Evolutionary conservation across 2,888 invertebrate species (phyloP), one percentile per base, ranked within the genome.

Genomic region (Sphaeridia pumilis): DNA sequence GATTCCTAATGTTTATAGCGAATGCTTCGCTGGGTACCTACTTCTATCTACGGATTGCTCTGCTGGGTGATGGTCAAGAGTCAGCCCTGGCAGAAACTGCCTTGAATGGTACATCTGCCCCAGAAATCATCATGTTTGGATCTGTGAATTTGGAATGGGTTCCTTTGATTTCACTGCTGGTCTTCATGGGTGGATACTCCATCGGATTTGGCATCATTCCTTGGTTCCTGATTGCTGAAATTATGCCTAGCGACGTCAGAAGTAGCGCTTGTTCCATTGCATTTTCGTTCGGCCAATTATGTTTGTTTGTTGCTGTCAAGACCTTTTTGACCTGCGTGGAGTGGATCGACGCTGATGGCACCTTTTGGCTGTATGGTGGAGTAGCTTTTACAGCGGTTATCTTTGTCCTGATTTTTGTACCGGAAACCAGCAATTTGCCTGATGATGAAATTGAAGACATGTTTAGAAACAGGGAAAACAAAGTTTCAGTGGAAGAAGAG

Each of bases 121-220:
- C 31, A 7, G 38, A 28, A 7, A 44, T 21, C 20, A 46, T 54
- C 2, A 41, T 31, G 24, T 21, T 50, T 22, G 38, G 49, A 2
- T 20, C 20, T 20, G 24, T 50, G 38, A 58, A 58, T 36, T 47
- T 64, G 2, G 65, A 63, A 49, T 65, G 61, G 61, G 53, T 65
- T 1, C 63, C 65, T 2, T 44, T 65, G 27, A 53, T 54, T 2
- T 61, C 60, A 28, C 54, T 65, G 2, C 49, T 63, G 3, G 7
- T 54, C 1, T 65, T 63, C 27, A 65, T 65, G 61, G 49, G 48
- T 24, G 55, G 54, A 1, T 65, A 63, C 36, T 55, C 55, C 22
- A 52, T 63, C 21, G 65, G 65, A 7, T 60, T 60, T 22, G 65
- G 64, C 28, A 55, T 60, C 26, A 60, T 64, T 26, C 62, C 64